phyloP scores from a whole-genome alignment of 1,140 invertebrate genomes.

The Cotesia vestalis region DNA sequence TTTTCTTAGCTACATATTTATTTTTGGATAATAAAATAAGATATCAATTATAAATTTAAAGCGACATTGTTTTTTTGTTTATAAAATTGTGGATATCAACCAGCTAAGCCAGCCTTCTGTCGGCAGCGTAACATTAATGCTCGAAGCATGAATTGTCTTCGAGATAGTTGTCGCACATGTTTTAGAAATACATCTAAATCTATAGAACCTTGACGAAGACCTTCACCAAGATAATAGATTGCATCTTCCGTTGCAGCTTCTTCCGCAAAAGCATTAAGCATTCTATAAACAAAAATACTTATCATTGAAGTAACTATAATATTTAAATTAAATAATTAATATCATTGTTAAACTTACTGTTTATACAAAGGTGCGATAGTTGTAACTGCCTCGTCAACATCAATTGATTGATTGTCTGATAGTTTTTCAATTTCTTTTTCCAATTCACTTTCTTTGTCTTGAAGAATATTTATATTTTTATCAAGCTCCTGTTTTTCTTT shows the following conservation, averaged over 20 bases:
- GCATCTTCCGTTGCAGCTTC: conserved; percentile 98
- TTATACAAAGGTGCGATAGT: conserved; percentile 96
- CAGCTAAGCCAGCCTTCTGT: conserved; percentile 89
- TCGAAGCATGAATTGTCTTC: conserved; percentile 94
- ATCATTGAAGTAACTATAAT: conserved; percentile 20
- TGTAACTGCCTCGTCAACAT: conserved; percentile 96
- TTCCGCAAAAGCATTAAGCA: conserved; percentile 95
- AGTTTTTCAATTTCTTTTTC: conserved; percentile 82
- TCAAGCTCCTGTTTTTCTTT: conserved; percentile 87
- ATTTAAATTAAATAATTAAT: conserved; percentile 21
- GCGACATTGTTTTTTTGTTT: conserved; percentile 10
- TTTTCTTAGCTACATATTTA: conserved; percentile 35
- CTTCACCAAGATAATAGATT: conserved; percentile 98
- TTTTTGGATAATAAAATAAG: conserved; percentile 42
- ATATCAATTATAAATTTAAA: conserved; percentile 39
- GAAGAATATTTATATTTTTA: conserved; percentile 83
- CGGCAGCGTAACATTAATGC: conserved; percentile 97
- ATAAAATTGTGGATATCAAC: conserved; percentile 57
- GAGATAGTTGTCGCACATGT: conserved; percentile 92
- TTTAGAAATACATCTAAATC: conserved; percentile 97
- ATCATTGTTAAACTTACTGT: conserved; percentile 72
- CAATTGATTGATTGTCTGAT: conserved; percentile 81
- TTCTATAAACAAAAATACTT: conserved; percentile 66
- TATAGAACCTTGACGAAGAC: conserved; percentile 89
- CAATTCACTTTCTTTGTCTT: conserved; percentile 88